These are phyloP conservation scores for Esperia sulphurella DNA, from an alignment of 2,888 invertebrate genomes.

Conservation along the genomic window DNA sequence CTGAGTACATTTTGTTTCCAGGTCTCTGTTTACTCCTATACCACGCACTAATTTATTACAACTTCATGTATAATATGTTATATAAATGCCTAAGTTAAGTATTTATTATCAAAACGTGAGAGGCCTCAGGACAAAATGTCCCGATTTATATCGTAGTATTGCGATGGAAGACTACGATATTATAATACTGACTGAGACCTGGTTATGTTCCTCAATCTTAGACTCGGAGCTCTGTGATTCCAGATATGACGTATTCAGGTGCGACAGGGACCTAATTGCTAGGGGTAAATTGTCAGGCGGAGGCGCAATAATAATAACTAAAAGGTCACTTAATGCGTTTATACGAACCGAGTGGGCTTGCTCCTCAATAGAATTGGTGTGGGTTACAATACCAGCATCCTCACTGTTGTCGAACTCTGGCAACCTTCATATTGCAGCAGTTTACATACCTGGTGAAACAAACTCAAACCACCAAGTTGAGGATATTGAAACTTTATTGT, in stretches of 20 bases:
- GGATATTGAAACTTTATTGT: too few relatives aligned
- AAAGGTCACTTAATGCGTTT: neutral
- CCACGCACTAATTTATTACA: too few relatives aligned
- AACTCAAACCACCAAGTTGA: too few relatives aligned
- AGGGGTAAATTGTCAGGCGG: neutral
- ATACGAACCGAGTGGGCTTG: neutral
- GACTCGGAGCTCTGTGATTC: slow-evolving; percentile 1
- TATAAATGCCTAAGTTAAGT: neutral
- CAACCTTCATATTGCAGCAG: too few relatives aligned
- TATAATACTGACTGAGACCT: slow-evolving; percentile 3
- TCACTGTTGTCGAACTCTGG: neutral
- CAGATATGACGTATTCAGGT: neutral
- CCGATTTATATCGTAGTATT: too few relatives aligned
- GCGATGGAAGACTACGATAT: neutral
- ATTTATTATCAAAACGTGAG: too few relatives aligned
- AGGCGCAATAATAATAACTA: neutral
- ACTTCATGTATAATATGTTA: neutral
- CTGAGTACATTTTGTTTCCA: too few relatives aligned
- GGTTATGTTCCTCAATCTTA: neutral
- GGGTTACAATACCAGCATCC: neutral
- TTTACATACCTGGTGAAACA: too few relatives aligned
- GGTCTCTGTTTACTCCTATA: too few relatives aligned
- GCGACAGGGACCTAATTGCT: neutral
- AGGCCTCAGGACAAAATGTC: too few relatives aligned
- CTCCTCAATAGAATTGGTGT: neutral